Evolutionary conservation across 2,113 vertebrate genomes (phyloP).

Genomic region (Charina bottae): DNA sequence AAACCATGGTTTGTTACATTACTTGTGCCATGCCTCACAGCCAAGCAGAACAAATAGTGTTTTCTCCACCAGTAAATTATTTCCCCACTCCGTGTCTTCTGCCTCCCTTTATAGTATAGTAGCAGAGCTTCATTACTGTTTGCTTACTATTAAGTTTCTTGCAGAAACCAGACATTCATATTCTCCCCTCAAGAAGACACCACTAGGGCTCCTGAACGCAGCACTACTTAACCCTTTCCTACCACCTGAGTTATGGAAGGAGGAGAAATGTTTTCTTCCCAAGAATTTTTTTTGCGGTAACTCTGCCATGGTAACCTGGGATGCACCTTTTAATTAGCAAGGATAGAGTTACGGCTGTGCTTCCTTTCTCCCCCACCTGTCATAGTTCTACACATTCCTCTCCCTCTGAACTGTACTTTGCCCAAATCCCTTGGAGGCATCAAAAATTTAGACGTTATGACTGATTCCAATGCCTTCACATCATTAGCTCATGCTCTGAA

Average conservation of each 20-base stretch:
- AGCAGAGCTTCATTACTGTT: background rate
- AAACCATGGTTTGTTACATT: background rate
- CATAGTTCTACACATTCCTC: background rate
- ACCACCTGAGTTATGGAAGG: background rate
- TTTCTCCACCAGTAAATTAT: background rate
- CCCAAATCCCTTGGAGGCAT: too few relatives aligned
- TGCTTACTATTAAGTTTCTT: background rate
- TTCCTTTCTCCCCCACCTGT: background rate
- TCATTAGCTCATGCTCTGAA: background rate
- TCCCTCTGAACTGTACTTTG: too few relatives aligned
- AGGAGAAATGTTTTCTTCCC: background rate
- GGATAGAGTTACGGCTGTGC: background rate
- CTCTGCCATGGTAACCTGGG: background rate
- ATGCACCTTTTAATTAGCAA: background rate
- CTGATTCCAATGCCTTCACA: background rate
- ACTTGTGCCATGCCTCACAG: background rate
- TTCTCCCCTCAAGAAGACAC: background rate
- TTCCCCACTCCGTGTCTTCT: background rate
- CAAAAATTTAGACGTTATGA: background rate
- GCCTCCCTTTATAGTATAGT: background rate
- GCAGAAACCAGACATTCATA: background rate
- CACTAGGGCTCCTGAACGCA: background rate
- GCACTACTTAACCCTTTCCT: background rate
- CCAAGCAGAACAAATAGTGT: background rate
- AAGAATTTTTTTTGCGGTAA: too few relatives aligned